Percentiles rank a stretch among this genome's conserved stretches.
phyloP scores from a whole-genome alignment of 2,113 vertebrate species.

The Perca fluviatilis region DNA sequence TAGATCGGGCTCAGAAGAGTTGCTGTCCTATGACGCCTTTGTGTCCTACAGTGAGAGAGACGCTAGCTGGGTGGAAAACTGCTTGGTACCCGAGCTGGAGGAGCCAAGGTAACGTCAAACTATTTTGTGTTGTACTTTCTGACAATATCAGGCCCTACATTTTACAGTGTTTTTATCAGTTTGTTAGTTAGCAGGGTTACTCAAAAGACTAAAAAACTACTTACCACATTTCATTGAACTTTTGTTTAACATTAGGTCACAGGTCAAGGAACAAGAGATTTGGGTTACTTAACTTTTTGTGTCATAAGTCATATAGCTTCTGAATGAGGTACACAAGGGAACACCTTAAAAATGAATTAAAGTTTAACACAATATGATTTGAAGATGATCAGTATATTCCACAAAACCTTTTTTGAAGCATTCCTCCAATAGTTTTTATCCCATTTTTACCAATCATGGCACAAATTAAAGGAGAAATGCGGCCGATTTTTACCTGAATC shows the following conservation, averaged over 20 bases:
- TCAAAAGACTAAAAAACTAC: not conserved
- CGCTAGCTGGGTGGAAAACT: constrained; percentile 90
- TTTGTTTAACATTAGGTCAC: not conserved
- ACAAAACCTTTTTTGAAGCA: not conserved
- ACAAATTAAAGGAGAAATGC: not conserved
- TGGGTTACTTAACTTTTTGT: not conserved
- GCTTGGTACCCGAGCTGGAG: constrained; percentile 90
- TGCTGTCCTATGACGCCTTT: constrained; percentile 88
- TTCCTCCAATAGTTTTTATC: not conserved
- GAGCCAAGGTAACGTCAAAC: constrained; percentile 27
- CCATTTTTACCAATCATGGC: not conserved
- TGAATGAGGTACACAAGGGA: not conserved
- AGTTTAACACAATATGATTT: not conserved
- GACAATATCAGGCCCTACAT: not conserved
- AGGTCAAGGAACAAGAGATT: not conserved
- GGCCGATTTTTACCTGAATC: no score
- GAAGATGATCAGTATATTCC: not conserved
- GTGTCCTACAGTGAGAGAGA: constrained; percentile 94
- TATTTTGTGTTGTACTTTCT: not conserved
- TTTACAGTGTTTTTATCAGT: not conserved
- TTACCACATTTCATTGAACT: not conserved
- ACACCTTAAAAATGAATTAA: not conserved
- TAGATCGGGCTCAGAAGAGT: fast-evolving
- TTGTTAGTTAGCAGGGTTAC: not conserved
- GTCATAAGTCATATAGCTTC: not conserved